Evolutionary conservation across 2,888 invertebrate species (phyloP).

Genomic region (Lycocerus yunnanus): DNA sequence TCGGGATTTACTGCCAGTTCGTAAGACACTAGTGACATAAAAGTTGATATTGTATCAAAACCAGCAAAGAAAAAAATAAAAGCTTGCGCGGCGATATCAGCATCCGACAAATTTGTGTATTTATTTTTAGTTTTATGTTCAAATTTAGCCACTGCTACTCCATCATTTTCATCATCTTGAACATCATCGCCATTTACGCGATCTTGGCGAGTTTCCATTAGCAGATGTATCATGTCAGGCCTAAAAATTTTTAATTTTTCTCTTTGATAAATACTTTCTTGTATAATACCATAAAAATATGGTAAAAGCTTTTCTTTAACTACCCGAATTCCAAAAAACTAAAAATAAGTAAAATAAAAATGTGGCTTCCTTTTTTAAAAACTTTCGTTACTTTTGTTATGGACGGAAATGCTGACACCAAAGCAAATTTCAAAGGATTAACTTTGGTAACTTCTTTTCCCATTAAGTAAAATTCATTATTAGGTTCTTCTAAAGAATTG

Average conservation of each 20-base stretch:
- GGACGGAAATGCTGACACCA: not conserved
- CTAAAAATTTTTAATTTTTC: slow-evolving; percentile 33
- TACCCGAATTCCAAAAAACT: not conserved
- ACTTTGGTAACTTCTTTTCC: slow-evolving; percentile 32
- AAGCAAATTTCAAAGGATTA: not conserved
- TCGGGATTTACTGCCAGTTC: slow-evolving; percentile 64
- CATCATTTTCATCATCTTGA: slow-evolving; percentile 31
- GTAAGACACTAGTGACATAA: slow-evolving; percentile 58
- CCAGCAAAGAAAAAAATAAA: slow-evolving; percentile 59
- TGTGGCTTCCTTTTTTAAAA: not conserved
- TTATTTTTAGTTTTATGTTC: not conserved
- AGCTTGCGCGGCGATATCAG: slow-evolving; percentile 63
- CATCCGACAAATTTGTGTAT: slow-evolving; percentile 47
- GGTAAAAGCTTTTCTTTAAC: not conserved
- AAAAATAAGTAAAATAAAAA: not conserved
- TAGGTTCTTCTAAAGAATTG: slow-evolving; percentile 41
- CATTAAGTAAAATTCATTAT: slow-evolving; percentile 44
- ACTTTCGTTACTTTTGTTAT: not conserved
- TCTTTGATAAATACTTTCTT: not conserved
- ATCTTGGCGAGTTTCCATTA: slow-evolving; percentile 61
- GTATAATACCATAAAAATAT: not conserved
- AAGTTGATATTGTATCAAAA: slow-evolving; percentile 56
- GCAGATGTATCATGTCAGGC: slow-evolving; percentile 59
- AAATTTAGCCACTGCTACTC: slow-evolving; percentile 42
- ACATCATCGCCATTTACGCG: slow-evolving; percentile 30